Percentiles rank a stretch among this genome's conserved stretches.
phyloP scores from a whole-genome alignment of 2,797 vertebrate species.

The Streptopelia turtur region DNA sequence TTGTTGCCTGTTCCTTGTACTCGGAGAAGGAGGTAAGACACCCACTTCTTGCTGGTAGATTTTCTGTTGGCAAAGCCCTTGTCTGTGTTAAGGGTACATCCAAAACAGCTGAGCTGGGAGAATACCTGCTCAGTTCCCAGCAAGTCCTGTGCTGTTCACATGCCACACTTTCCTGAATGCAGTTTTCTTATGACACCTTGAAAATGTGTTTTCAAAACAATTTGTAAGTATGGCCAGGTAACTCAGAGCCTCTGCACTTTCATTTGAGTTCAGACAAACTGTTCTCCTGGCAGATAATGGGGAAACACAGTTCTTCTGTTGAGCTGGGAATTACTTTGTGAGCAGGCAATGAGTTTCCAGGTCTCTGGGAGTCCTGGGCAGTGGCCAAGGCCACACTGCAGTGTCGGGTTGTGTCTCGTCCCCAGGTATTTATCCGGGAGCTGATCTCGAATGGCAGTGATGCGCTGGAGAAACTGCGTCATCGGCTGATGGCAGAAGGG shows the following conservation, averaged over 20 bases:
- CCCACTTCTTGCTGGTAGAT: neutral
- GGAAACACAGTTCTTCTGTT: neutral
- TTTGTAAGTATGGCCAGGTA: neutral
- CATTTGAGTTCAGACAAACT: neutral
- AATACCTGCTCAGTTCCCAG: neutral
- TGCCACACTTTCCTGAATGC: neutral
- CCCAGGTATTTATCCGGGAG: conserved; percentile 95
- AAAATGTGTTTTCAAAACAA: neutral
- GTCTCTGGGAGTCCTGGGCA: neutral
- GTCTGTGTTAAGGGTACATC: neutral
- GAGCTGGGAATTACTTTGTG: neutral
- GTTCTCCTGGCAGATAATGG: neutral
- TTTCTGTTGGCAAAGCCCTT: neutral
- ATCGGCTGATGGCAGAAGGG: conserved; percentile 84
- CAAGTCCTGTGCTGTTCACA: neutral
- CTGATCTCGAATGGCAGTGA: conserved; percentile 96
- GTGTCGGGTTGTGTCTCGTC: neutral
- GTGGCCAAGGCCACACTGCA: neutral
- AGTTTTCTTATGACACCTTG: neutral
- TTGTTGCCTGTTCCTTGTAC: conserved; percentile 94
- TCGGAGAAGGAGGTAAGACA: conserved; percentile 93
- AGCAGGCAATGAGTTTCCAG: neutral
- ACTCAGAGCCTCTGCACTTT: neutral
- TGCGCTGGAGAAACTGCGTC: conserved; percentile 93
- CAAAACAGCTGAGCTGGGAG: neutral